Conservation (phyloP, 2,797 vertebrate species). For the Dendrocincla fuliginosa region DNA sequence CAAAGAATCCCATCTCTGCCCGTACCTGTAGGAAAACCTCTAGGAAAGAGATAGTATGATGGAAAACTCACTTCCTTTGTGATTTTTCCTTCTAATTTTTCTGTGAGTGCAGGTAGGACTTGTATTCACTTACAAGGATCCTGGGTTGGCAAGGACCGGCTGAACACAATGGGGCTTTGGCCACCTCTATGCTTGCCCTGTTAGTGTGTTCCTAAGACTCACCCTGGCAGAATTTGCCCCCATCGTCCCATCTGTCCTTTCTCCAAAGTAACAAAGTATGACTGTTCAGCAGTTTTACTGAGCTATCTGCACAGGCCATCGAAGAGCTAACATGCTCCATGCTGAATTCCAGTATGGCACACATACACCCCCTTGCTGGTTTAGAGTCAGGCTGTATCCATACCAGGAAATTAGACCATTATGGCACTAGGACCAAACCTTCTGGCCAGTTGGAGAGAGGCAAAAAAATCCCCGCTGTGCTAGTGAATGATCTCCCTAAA, state of each 20-base stretch:
- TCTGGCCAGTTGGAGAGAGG: not conserved
- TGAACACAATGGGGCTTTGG: not conserved
- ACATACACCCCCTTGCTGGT: rapidly evolving
- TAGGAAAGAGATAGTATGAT: not conserved
- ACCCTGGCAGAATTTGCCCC: not conserved
- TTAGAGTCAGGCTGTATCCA: not conserved
- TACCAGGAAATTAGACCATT: not conserved
- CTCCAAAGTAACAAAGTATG: not conserved
- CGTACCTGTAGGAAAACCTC: not conserved
- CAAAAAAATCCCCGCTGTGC: not conserved
- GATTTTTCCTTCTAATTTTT: not conserved
- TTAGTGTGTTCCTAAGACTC: rapidly evolving
- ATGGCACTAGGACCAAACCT: not conserved
- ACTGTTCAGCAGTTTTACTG: not conserved
- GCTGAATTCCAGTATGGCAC: not conserved
- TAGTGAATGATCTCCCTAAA: not conserved
- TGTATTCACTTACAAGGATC: not conserved
- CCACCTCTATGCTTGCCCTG: rapidly evolving
- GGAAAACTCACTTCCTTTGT: not conserved
- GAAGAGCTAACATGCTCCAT: not conserved
- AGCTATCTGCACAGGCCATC: rapidly evolving
- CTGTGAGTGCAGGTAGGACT: not conserved
- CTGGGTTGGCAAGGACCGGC: not conserved
- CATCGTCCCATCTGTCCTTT: not conserved
- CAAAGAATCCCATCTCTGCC: not conserved